Evolutionary conservation across 2,113 vertebrate species (phyloP).

Genomic region (Sterrhoptilus dennistouni): DNA sequence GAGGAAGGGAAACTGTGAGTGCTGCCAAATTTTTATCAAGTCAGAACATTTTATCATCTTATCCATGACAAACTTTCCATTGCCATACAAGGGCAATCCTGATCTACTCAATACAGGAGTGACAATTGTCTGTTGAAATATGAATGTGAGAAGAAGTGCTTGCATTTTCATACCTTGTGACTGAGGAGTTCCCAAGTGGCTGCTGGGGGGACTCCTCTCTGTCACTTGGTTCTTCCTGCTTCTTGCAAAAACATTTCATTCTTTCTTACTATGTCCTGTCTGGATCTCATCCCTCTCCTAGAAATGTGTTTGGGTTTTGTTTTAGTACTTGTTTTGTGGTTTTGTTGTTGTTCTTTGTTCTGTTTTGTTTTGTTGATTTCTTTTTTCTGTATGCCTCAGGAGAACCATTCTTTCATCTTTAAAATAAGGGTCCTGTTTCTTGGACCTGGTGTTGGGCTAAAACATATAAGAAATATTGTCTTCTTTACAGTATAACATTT

Average conservation of each 20-base stretch:
- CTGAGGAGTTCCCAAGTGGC: neutral
- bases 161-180: neutral
- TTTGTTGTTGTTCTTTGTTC: neutral
- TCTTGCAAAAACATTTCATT: neutral
- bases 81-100: neutral
- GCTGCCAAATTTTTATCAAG: neutral
- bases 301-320: neutral
- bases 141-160: no score
- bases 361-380: neutral
- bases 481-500: neutral
- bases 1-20: neutral
- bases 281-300: neutral
- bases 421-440: neutral
- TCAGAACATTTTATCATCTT: neutral
- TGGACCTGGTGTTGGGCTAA: neutral
- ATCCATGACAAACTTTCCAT: neutral
- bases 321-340: neutral
- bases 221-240: neutral
- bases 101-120: neutral
- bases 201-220: accelerated
- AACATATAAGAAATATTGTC: neutral
- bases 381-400: neutral
- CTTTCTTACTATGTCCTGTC: neutral
- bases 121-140: neutral
- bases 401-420: neutral